Percentiles rank a stretch among this genome's conserved stretches.
Conservation (phyloP, 2,888 invertebrate genomes). For the Galeopsomyia nigrocyanea region DNA sequence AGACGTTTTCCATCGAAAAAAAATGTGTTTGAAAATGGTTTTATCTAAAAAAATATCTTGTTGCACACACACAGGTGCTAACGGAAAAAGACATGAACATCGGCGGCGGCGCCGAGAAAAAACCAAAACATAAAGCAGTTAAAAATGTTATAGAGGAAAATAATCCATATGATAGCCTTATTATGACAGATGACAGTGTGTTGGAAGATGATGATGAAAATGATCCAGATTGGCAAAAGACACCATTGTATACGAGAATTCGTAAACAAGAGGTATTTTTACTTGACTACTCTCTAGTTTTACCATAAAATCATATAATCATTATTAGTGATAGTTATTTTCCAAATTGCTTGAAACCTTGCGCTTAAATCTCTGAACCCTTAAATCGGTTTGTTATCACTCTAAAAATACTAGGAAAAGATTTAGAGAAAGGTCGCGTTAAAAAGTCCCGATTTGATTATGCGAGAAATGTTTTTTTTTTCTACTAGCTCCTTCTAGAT, state of each 20-base stretch:
- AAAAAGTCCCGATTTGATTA: too few relatives aligned
- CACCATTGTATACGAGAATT: slow-evolving; percentile 74
- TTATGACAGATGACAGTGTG: slow-evolving; percentile 54
- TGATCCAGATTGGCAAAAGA: slow-evolving; percentile 81
- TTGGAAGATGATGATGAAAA: slow-evolving; percentile 65
- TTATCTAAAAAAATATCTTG: background rate
- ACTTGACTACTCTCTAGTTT: background rate
- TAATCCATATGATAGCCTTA: slow-evolving; percentile 31
- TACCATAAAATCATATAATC: background rate
- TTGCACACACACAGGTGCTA: slow-evolving; percentile 20
- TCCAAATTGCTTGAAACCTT: too few relatives aligned
- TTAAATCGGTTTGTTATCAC: too few relatives aligned
- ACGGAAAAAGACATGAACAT: slow-evolving; percentile 36
- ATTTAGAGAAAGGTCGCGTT: too few relatives aligned
- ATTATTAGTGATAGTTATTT: too few relatives aligned
- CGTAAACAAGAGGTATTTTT: slow-evolving; percentile 58
- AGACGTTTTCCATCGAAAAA: background rate
- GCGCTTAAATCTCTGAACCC: too few relatives aligned
- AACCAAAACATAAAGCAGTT: slow-evolving; percentile 18
- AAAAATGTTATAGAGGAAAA: background rate
- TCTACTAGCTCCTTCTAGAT: too few relatives aligned
- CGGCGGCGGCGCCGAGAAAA: slow-evolving; percentile 9
- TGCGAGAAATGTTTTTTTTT: too few relatives aligned
- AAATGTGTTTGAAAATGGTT: background rate
- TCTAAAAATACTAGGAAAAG: too few relatives aligned